phyloP scores from a whole-genome alignment of 2,888 invertebrate genomes.

The Himalopsyche kuldschensis region DNA sequence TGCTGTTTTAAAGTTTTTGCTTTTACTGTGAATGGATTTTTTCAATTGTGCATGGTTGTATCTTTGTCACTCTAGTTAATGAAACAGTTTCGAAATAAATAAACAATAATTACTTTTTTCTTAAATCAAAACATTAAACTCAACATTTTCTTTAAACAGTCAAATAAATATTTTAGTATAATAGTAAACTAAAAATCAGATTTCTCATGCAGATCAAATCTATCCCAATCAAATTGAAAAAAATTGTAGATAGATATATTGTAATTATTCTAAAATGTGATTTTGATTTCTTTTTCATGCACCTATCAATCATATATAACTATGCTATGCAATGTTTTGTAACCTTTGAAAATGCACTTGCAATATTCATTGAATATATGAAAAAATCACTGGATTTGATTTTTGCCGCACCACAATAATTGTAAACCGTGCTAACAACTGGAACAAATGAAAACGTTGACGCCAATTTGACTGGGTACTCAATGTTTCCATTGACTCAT shows the following conservation, averaged over 20 bases:
- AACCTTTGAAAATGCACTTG: background rate
- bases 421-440: conserved; percentile 4
- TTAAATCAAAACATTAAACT: too few species aligned
- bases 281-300: conserved; percentile 37
- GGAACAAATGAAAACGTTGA: background rate
- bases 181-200: too few species aligned
- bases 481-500: background rate
- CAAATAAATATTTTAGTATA: too few species aligned
- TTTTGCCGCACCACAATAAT: conserved; percentile 10
- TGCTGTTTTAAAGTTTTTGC: background rate
- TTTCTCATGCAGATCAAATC: too few species aligned
- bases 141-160: too few species aligned
- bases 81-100: too few species aligned
- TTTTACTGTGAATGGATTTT: background rate
- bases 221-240: too few species aligned
- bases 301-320: conserved; percentile 21
- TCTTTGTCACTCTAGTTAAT: too few species aligned
- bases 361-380: conserved; percentile 14
- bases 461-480: background rate
- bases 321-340: background rate
- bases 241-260: background rate
- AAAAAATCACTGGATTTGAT: conserved; percentile 27
- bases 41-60: background rate
- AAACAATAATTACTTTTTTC: too few species aligned
- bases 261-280: conserved; percentile 7